Base-by-base conservation (phyloP, 2,888 invertebrate genomes). In the Arge pagana region DNA sequence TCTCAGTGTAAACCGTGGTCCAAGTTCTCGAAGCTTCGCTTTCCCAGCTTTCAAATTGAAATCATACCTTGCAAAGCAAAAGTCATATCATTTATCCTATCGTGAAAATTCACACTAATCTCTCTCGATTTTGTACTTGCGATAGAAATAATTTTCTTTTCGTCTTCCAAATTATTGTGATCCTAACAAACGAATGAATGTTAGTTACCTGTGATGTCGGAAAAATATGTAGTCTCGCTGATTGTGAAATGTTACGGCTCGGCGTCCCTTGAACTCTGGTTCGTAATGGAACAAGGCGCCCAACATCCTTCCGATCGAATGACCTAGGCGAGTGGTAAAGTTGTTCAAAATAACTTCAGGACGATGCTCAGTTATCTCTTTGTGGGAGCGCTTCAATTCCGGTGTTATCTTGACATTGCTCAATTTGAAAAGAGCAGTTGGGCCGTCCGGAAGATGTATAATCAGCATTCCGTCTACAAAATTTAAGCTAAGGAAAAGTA, bases 221-320 rank as follows among this genome's bases (percentile, higher is more conserved):
- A 99, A 97, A 80, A 99, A 99, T 65, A 99, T 93, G 74, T 92
- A 99, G 80, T 99, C 99, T 54, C 99, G 82, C 77, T 99, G 99
- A 80, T 99, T 99, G 78, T 99, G 99, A 76, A 99, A 97, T 23
- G 98, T 97, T 56, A 96, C 94, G 0, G 89, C 94, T 56, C 97
- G 83, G 3, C 96, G 83, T 0, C 98, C 98, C 59, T 86, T 86
- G 78, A 96, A 99, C 77, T 99, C 88, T 0, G 99, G 98, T 76
- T 93, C 88, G 76, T 94, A 93, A 76, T 97, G 96, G 75, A 98
- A 98, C 31, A 99, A 76, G 0, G 96, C 89, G 8, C 94, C 93
- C 56, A 98, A 80, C 93, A 97, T 93, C 62, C 98, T 84, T 1
- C 93, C 93, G 37, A 98, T 85, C 0, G 90, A 88, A 65, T 93